Conservation (phyloP, 1,140 invertebrate genomes). For the Lepidurus arcticus region DNA sequence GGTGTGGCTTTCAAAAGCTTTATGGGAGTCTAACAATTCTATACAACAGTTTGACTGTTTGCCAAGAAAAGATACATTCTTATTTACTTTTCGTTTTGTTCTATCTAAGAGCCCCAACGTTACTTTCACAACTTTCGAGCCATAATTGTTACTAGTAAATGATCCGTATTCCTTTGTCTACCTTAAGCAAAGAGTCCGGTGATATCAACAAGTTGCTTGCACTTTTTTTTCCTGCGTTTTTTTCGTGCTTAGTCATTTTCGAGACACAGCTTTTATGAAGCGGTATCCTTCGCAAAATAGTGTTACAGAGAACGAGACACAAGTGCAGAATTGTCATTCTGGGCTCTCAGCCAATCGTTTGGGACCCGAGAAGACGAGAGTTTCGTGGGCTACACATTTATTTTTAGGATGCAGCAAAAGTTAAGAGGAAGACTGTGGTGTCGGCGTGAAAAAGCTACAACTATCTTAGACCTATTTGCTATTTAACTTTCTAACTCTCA, state of each 20-base stretch:
- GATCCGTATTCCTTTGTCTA: no score
- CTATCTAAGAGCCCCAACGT: no score
- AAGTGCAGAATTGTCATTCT: slow-evolving; percentile 6
- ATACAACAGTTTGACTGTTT: background rate
- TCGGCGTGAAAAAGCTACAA: background rate
- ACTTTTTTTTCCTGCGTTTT: no score
- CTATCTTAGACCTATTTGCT: background rate
- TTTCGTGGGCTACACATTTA: slow-evolving; percentile 6
- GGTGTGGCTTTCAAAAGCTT: background rate
- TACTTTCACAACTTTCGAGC: no score
- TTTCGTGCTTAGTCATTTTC: slow-evolving; percentile 5
- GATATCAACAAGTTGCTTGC: no score
- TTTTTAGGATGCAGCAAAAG: slow-evolving; percentile 5
- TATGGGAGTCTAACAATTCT: no score
- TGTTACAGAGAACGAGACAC: background rate
- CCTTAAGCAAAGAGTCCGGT: no score
- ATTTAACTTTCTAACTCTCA: slow-evolving; percentile 8
- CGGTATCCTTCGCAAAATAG: background rate
- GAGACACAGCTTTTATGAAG: background rate
- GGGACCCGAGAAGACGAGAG: background rate
- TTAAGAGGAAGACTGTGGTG: background rate
- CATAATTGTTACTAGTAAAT: no score
- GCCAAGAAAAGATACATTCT: background rate
- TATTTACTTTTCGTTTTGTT: background rate
- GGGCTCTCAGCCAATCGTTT: background rate